Base-by-base conservation (phyloP, 2,888 invertebrate species). In the Euzophera pinguis region DNA sequence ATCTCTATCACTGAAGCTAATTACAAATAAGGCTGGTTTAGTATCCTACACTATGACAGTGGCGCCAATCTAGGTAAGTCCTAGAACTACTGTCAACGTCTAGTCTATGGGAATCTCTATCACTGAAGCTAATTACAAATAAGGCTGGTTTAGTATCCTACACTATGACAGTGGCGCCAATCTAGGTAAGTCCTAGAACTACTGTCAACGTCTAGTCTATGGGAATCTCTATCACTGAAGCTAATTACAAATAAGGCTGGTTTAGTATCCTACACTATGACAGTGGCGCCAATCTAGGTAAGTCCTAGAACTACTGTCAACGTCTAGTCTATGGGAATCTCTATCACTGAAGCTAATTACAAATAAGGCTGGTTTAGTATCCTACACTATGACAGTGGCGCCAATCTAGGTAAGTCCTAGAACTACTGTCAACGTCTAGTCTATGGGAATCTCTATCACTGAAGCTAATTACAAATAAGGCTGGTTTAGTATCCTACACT, bases 61-160 rank as follows among this genome's bases (percentile, higher is more conserved):
- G 4, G 93, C 93, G 8, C 91, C 91, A 80, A n/a, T 94, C 94
- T 39, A 94, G 78, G 81, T 94, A 94, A 76, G 93, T 93, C 69
- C 92, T 14, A n/a, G 3, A 49, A 32, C 49, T 8, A 8, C 5
- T n/a, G n/a, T n/a, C n/a, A n/a, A n/a, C n/a, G n/a, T n/a, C 90
- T 22, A 92, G 78, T 16, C 91, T 73, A 67, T 93, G 92, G 52
- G 86, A 81, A 55, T 92, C 91, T 0, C 92, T 92, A 72, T 93
- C 92, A 57, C 91, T 92, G 71, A 91, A 92, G 65, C 76, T 71
- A 10, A 92, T 69, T 53, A 87, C 69, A 53, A 93, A 73, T 1
- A 90, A 80, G 13, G 91, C 87, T 13, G 86, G 84, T 58, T 91
- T 91, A 5, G 76, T 61, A 50, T 71, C 78, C 5, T 89, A 73